Evolutionary conservation across 1,140 invertebrate species (phyloP).

Genomic region (Drosophila sulfurigaster): DNA sequence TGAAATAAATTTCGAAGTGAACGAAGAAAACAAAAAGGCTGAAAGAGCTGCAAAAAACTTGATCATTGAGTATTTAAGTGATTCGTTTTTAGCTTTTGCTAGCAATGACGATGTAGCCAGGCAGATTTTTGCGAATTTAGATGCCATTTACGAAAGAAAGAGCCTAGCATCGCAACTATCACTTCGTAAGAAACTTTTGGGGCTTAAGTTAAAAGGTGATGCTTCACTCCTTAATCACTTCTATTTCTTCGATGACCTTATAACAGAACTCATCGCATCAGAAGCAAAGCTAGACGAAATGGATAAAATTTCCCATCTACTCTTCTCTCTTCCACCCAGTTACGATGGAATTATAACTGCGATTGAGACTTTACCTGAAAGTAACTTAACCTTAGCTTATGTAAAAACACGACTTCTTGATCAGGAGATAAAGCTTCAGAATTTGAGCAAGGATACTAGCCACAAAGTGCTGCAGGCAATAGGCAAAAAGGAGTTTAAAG

Average conservation of each 20-base stretch:
- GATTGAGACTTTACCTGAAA: slow-evolving; percentile 76
- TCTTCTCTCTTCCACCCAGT: slow-evolving; percentile 74
- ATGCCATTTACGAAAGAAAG: no score
- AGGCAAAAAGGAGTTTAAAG: slow-evolving; percentile 1
- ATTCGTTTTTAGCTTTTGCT: slow-evolving; percentile 77
- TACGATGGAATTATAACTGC: slow-evolving; percentile 83
- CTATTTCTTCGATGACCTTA: slow-evolving; percentile 66
- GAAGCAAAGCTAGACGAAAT: slow-evolving; percentile 82
- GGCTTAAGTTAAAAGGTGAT: slow-evolving; percentile 80
- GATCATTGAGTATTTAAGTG: slow-evolving; percentile 78
- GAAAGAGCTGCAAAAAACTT: slow-evolving; percentile 72
- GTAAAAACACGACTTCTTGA: slow-evolving; percentile 84
- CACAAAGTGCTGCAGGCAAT: slow-evolving; percentile 56
- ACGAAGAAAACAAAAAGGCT: slow-evolving; percentile 19
- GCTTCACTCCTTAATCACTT: slow-evolving; percentile 78
- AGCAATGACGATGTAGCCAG: slow-evolving; percentile 62
- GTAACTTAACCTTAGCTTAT: slow-evolving; percentile 77
- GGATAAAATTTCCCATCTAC: slow-evolving; percentile 79
- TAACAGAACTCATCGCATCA: slow-evolving; percentile 59
- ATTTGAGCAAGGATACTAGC: slow-evolving; percentile 60
- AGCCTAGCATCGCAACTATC: slow-evolving; percentile 41
- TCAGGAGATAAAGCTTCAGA: slow-evolving; percentile 80
- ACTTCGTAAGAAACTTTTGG: slow-evolving; percentile 76
- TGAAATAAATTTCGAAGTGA: slow-evolving; percentile 33
- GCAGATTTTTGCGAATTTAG: slow-evolving; percentile 53